Conservation (phyloP, 2,113 vertebrate species). For the Erythrocebus patas region DNA sequence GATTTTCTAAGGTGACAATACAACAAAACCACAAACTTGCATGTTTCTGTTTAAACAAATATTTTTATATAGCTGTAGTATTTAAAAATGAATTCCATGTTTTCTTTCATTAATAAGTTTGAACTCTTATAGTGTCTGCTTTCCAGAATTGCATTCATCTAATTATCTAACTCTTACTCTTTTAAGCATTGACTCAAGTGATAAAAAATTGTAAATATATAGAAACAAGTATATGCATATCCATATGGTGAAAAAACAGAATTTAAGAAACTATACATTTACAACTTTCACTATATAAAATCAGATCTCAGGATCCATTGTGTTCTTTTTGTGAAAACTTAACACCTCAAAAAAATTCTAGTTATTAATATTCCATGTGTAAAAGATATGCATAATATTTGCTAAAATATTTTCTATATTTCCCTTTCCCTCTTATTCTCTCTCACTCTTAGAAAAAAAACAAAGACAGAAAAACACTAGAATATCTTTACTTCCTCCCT, state of each 20-base stretch:
- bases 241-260: not conserved
- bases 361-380: not conserved
- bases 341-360: not conserved
- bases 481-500: not conserved
- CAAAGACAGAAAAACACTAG: not conserved
- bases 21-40: not conserved
- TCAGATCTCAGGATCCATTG: not conserved
- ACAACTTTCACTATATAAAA: not conserved
- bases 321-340: not conserved
- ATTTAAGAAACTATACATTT: not conserved
- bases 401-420: not conserved
- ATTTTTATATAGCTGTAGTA: not conserved
- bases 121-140: not conserved
- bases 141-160: not conserved
- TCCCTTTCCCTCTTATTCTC: no score
- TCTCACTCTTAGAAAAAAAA: no score
- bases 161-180: not conserved
- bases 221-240: not conserved
- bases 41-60: conserved; percentile 7
- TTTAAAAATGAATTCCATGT: not conserved
- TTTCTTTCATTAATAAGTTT: not conserved
- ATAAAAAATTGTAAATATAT: not conserved
- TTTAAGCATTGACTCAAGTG: not conserved
- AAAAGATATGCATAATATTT: not conserved
- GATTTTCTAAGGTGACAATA: not conserved